Percentiles rank a stretch among this genome's conserved stretches.
phyloP scores from a whole-genome alignment of 1,140 invertebrate species.

The Temnothorax curvispinosus region DNA sequence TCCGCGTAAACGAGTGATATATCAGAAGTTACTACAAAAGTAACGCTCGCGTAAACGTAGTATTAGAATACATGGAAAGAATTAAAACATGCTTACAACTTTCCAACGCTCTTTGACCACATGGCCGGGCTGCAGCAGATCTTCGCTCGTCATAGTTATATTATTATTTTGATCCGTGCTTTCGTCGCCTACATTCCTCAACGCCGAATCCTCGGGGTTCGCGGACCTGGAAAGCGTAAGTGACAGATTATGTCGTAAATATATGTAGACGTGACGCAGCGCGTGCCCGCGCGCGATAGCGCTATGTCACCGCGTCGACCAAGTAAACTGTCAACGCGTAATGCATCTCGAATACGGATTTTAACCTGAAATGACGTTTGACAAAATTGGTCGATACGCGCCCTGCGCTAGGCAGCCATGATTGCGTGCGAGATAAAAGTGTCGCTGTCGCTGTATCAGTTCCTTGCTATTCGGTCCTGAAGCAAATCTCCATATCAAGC shows the following conservation, averaged over 20 bases:
- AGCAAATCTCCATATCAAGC: conserved; percentile 14
- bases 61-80: not conserved
- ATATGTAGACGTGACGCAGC: not conserved
- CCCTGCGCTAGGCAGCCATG: conserved; percentile 83
- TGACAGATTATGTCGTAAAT: conserved; percentile 57
- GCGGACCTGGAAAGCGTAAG: conserved; percentile 79
- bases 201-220: conserved; percentile 79
- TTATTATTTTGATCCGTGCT: conserved; percentile 91
- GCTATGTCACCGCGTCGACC: not conserved
- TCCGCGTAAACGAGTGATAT: too few relatives aligned
- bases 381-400: conserved; percentile 82
- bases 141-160: conserved; percentile 97
- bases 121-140: conserved; percentile 97
- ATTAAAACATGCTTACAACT: conserved; percentile 89
- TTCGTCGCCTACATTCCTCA: conserved; percentile 87
- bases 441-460: conserved; percentile 68
- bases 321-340: conserved; percentile 39
- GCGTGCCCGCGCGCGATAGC: not conserved
- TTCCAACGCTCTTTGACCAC: conserved; percentile 99
- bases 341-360: conserved; percentile 49
- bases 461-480: conserved; percentile 9
- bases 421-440: conserved; percentile 81
- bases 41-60: too few relatives aligned
- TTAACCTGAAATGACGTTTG: conserved; percentile 64
- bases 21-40: too few relatives aligned